Conservation (phyloP, 2,797 vertebrate genomes). For the Mormyrops attenuatus region DNA sequence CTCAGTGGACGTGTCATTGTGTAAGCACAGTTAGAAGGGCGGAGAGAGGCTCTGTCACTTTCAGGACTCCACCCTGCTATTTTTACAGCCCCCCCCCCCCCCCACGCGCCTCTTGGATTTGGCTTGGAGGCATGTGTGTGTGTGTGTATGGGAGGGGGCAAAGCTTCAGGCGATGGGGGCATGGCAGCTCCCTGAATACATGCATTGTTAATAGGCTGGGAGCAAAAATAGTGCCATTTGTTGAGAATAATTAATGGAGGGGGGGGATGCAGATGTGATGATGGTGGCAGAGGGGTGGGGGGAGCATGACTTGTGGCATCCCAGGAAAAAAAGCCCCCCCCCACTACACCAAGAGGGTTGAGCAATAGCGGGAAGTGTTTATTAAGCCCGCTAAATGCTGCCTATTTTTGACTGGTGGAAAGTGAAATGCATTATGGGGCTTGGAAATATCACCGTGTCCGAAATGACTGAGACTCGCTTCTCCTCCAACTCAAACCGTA, state of each 20-base stretch:
- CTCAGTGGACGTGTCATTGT: not conserved
- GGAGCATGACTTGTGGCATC: not conserved
- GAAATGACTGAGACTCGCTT: not conserved
- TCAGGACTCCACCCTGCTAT: not conserved
- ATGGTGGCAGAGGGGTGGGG: not conserved
- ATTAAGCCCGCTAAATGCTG: not conserved
- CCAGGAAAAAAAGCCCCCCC: not conserved
- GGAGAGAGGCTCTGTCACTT: not conserved
- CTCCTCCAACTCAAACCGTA: not conserved
- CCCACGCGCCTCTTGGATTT: not conserved
- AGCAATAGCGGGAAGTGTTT: not conserved
- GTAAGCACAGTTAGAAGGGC: not conserved
- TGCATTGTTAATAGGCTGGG: constrained; percentile 56
- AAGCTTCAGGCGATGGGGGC: not conserved
- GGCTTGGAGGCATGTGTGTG: not conserved
- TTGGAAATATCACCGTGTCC: not conserved
- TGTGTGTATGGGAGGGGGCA: not conserved
- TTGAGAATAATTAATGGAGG: constrained; percentile 64
- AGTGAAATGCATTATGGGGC: not conserved
- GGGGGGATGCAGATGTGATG: constrained; percentile 58
- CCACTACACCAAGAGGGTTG: not conserved
- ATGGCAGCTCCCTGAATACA: constrained; percentile 41
- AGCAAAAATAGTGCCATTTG: constrained; percentile 55
- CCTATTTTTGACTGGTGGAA: not conserved
- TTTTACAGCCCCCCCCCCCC: not conserved